Conservation (phyloP, 2,888 invertebrate species). For the Acleris literana region DNA sequence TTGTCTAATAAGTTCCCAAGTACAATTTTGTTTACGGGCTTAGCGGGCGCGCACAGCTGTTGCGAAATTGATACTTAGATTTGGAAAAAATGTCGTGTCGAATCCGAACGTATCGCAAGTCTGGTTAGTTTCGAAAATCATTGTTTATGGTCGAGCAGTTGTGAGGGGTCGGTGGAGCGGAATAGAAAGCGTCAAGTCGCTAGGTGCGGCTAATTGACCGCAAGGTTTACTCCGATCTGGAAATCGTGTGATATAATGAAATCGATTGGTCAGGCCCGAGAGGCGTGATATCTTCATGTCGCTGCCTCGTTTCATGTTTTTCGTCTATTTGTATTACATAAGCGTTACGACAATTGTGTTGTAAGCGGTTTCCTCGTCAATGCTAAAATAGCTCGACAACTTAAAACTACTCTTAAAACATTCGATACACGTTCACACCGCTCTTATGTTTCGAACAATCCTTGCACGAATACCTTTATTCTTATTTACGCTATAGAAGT, state of each 20-base stretch:
- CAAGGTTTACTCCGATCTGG: slow-evolving; percentile 75
- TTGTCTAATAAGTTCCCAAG: slow-evolving; percentile 47
- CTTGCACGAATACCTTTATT: not conserved
- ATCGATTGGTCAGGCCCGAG: slow-evolving; percentile 44
- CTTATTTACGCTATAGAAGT: not conserved
- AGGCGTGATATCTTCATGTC: slow-evolving; percentile 37
- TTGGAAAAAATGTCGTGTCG: slow-evolving; percentile 60
- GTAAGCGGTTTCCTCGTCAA: slow-evolving; percentile 8
- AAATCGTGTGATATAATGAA: slow-evolving; percentile 63
- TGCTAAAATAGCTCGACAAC: not conserved
- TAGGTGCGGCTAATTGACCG: slow-evolving; percentile 76
- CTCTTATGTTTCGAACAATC: not conserved
- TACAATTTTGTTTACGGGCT: slow-evolving; percentile 49
- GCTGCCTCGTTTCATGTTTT: slow-evolving; percentile 19
- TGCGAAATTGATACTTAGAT: slow-evolving; percentile 54
- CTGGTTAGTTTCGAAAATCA: slow-evolving; percentile 69
- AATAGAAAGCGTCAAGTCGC: slow-evolving; percentile 80
- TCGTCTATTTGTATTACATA: slow-evolving; percentile 32
- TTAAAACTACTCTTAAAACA: not conserved
- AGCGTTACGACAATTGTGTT: slow-evolving; percentile 18
- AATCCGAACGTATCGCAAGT: slow-evolving; percentile 65
- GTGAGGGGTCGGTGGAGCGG: slow-evolving; percentile 69
- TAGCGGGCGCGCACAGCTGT: slow-evolving; percentile 36
- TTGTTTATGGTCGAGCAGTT: slow-evolving; percentile 79
- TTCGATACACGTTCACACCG: not conserved